Percentiles rank a stretch among this genome's conserved stretches.
Evolutionary conservation across 2,888 invertebrate species (phyloP).

Genomic region (Parnassius smintheus): DNA sequence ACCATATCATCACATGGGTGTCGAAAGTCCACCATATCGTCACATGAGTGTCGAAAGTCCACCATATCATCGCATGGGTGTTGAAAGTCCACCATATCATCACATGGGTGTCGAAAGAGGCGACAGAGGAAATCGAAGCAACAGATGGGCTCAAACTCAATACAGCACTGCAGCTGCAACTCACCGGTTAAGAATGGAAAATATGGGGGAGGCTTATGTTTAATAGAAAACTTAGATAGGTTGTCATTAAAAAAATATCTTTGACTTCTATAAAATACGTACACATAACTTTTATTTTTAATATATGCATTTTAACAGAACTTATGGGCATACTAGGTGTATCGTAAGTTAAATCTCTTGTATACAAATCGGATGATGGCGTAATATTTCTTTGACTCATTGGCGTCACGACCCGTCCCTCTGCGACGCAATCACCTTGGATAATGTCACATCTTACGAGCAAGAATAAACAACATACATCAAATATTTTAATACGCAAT

Average conservation of each 20-base stretch:
- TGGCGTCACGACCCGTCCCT: slow-evolving; percentile 25
- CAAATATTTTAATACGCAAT: not conserved
- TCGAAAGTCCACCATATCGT: not conserved
- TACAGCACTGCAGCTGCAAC: not conserved
- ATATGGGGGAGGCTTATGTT: no score
- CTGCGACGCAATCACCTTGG: slow-evolving; percentile 9
- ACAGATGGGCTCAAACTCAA: not conserved
- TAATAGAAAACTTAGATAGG: no score
- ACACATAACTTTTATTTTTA: no score
- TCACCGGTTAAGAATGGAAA: no score
- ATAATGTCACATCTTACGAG: not conserved
- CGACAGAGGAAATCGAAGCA: not conserved
- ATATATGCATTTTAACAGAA: no score
- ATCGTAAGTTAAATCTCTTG: slow-evolving; percentile 14
- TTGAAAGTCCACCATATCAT: not conserved
- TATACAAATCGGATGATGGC: slow-evolving; percentile 17
- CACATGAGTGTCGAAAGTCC: not conserved
- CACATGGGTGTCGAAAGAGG: not conserved
- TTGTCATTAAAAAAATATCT: no score
- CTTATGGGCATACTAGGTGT: no score
- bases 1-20: not conserved
- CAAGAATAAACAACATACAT: not conserved
- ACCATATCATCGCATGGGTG: not conserved
- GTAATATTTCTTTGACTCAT: not conserved
- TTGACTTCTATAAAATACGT: no score